Evolutionary conservation across 2,888 invertebrate species (phyloP).

Genomic region (Sarcophaga subvicina): DNA sequence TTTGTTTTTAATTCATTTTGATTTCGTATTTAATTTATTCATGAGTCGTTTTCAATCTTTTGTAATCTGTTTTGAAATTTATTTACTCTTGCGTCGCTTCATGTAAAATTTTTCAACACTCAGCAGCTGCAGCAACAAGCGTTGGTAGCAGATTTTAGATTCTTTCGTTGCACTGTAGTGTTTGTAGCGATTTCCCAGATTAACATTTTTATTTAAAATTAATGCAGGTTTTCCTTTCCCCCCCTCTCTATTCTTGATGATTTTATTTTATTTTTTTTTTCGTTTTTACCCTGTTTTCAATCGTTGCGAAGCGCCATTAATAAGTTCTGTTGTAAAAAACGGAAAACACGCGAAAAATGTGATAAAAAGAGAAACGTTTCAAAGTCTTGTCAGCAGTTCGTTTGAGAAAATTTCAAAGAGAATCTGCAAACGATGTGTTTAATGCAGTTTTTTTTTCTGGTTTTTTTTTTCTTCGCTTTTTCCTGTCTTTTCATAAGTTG

Average conservation of each 20-base stretch:
- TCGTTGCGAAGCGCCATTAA: constrained; percentile 22
- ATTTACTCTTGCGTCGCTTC: constrained; percentile 57
- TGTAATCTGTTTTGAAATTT: constrained; percentile 50
- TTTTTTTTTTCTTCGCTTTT: background rate
- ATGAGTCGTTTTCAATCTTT: constrained; percentile 57
- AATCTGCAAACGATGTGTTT: constrained; percentile 5
- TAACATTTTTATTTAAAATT: constrained; percentile 55
- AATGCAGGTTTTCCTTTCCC: constrained; percentile 41
- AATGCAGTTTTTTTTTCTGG: background rate
- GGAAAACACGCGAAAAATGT: background rate
- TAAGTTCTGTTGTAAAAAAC: background rate
- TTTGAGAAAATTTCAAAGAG: constrained; percentile 1
- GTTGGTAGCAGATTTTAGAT: constrained; percentile 13
- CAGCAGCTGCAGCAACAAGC: constrained; percentile 5
- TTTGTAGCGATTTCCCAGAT: constrained; percentile 25
- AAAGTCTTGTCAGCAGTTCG: constrained; percentile 31
- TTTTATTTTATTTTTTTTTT: background rate
- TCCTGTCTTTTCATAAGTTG: background rate
- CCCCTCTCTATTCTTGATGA: background rate
- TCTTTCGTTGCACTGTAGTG: background rate
- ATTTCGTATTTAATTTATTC: constrained; percentile 66
- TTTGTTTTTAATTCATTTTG: constrained; percentile 24
- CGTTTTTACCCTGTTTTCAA: constrained; percentile 12
- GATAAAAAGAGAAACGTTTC: constrained; percentile 3
- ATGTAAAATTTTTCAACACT: constrained; percentile 41